Evolutionary conservation across 2,888 invertebrate species (phyloP).

Genomic region (Netelia melanura): DNA sequence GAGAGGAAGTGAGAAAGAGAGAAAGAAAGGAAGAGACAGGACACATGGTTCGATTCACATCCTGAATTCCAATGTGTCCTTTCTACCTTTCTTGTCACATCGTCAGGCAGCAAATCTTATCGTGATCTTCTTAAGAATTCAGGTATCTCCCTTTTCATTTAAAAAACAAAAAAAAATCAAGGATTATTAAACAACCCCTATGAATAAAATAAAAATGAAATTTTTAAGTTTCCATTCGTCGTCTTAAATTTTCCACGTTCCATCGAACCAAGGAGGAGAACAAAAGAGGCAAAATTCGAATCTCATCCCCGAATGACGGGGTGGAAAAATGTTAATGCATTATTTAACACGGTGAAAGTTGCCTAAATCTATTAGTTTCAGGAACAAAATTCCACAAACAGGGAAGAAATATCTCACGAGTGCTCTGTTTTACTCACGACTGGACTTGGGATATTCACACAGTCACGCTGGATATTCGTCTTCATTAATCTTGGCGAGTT

Average conservation of each 20-base stretch:
- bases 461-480: slow-evolving; percentile 55
- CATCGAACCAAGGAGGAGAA: neutral
- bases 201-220: neutral
- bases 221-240: neutral
- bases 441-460: slow-evolving; percentile 22
- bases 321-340: slow-evolving; percentile 28
- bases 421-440: slow-evolving; percentile 28
- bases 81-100: slow-evolving; percentile 52
- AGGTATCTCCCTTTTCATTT: neutral
- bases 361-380: neutral
- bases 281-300: neutral
- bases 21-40: neutral
- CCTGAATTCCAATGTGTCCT: slow-evolving; percentile 72
- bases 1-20: slow-evolving; percentile 10
- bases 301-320: neutral
- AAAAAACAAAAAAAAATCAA: no score
- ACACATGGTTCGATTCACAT: slow-evolving; percentile 56
- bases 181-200: neutral
- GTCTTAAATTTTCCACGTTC: neutral
- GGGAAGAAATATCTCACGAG: neutral
- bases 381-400: neutral
- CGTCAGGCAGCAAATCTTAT: slow-evolving; percentile 69
- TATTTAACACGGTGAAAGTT: slow-evolving; percentile 44
- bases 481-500: slow-evolving; percentile 52
- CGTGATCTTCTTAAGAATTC: slow-evolving; percentile 18